These are phyloP conservation scores for Petrocephalus microphthalmus DNA, from an alignment of 2,113 vertebrate genomes.

Conservation along the genomic window DNA sequence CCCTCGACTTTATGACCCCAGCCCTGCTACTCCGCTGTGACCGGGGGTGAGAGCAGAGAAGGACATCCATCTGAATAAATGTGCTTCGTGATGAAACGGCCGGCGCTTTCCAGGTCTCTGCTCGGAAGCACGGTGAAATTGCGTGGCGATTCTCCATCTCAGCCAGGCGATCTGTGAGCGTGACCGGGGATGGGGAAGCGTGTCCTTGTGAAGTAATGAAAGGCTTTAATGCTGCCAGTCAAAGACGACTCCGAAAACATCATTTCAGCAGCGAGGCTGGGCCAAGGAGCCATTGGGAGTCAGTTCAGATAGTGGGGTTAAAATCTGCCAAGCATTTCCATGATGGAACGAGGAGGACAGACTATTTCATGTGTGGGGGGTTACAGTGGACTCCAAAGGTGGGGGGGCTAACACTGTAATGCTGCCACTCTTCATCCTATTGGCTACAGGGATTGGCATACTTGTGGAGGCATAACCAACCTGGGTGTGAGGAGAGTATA, in stretches of 20 bases:
- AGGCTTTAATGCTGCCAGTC: background rate
- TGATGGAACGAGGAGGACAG: background rate
- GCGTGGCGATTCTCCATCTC: background rate
- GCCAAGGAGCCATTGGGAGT: background rate
- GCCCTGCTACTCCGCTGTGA: background rate
- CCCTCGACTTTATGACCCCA: background rate
- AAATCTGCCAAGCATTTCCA: background rate
- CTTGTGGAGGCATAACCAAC: background rate
- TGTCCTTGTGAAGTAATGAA: background rate
- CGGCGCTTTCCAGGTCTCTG: background rate
- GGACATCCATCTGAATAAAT: background rate
- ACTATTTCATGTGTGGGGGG: background rate
- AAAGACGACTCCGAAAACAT: background rate
- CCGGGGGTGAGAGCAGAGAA: background rate
- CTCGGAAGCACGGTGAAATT: background rate
- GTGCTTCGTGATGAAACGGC: background rate
- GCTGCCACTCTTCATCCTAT: background rate
- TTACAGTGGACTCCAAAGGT: background rate
- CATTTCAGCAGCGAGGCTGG: background rate
- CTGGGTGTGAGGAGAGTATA: background rate
- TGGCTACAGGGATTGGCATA: background rate
- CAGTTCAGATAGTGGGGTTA: background rate
- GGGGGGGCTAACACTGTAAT: background rate
- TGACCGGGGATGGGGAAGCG: background rate
- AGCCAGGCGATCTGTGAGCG: background rate